phyloP scores from a whole-genome alignment of 2,888 invertebrate species.

The Polydrusus tereticollis region DNA sequence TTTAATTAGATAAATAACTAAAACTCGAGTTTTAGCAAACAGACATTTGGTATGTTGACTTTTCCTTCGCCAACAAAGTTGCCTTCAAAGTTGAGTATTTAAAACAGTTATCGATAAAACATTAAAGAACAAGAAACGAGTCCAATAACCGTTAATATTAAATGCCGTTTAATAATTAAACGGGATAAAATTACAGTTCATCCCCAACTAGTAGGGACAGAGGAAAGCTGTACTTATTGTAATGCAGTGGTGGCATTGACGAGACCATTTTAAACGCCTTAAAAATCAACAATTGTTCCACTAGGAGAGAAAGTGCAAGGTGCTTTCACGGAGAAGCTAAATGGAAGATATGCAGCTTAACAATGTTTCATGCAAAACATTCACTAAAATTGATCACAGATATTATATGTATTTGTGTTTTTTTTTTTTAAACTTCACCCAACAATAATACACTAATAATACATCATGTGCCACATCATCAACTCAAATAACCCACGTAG shows the following conservation, averaged over 20 bases:
- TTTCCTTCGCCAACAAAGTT: background rate
- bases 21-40: background rate
- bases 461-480: background rate
- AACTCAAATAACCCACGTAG: background rate
- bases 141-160: slow-evolving; percentile 44
- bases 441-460: no score
- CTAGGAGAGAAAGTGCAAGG: no score
- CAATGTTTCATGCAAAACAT: no score
- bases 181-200: slow-evolving; percentile 45
- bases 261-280: background rate
- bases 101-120: slow-evolving; percentile 40
- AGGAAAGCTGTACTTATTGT: slow-evolving; percentile 27
- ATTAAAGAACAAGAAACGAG: slow-evolving; percentile 41
- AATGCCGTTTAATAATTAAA: slow-evolving; percentile 47
- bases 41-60: background rate
- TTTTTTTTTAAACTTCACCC: background rate
- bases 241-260: slow-evolving; percentile 25
- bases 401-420: no score
- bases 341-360: no score
- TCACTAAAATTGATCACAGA: no score
- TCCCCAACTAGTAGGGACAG: slow-evolving; percentile 31
- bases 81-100: background rate
- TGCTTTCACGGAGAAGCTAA: no score
- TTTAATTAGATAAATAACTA: background rate
- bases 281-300: background rate